Evolutionary conservation across 2,113 vertebrate species (phyloP), one percentile per base, ranked within the genome.

Genomic region (Cyanoramphus novaezelandiae): DNA sequence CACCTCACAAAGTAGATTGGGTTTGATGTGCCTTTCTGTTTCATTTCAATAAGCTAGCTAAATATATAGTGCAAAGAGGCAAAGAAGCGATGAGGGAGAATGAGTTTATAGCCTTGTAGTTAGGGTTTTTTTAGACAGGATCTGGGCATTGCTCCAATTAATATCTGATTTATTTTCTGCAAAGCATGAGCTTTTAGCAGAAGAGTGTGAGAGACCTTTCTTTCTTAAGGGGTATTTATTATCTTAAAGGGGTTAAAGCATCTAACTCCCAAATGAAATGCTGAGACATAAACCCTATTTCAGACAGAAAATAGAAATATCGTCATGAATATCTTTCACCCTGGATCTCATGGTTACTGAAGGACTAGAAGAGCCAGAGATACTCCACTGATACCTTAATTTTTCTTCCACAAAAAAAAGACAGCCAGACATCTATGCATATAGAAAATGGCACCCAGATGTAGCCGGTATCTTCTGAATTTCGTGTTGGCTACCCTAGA

Each of bases 81-180:
- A 59, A 59, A 59, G 33, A 35, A 9, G 11, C 35, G 70, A 37
- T 44, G n/a, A 33, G 33, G 35, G 69, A 95, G 29, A 87, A 81
- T 68, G 74, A 71, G 29, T 87, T 82, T 79, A 60, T 91, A 84
- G 65, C 11, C 55, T 87, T 91, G 52, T 33, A 93, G 60, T 78
- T 65, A 11, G 21, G 37, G 11, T 33, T 65, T 86, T 93, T 57
- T 37, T 50, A 82, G 81, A 94, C 19, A 82, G 21, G 13, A 88
- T 79, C 86, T 84, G 44, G 84, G 91, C 81, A 82, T 78, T 80
- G 7, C 17, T 95, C 89, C 91, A 97, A 90, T 87, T 95, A 92
- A 79, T 91, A 92, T 94, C 88, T 95, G 33, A 95, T 93, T 88
- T 95, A 79, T 92, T 95, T 95, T 87, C 47, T 94, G 53, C 35